Evolutionary conservation across 2,888 invertebrate species (phyloP).

Genomic region (Phragmatobia fuliginosa): DNA sequence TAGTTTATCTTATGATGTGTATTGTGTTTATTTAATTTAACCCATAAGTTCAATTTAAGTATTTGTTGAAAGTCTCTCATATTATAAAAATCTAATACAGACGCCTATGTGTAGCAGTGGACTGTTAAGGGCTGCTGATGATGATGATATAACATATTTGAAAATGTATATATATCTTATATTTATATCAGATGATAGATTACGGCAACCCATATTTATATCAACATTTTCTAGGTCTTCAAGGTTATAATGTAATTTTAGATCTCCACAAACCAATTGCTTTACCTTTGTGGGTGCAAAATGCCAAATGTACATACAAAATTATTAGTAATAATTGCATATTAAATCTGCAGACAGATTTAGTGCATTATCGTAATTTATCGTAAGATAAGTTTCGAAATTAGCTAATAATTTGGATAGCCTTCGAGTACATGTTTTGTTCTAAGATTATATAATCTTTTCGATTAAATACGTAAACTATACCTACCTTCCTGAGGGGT

Average conservation of each 20-base stretch:
- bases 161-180: too few relatives aligned
- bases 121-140: too few relatives aligned
- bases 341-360: conserved; percentile 44
- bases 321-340: conserved; percentile 48
- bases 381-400: conserved; percentile 42
- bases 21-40: too few relatives aligned
- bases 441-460: conserved; percentile 30
- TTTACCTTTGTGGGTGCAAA: neutral
- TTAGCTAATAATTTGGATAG: conserved; percentile 36
- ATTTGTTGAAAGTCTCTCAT: too few relatives aligned
- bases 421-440: conserved; percentile 36
- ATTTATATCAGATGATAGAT: too few relatives aligned
- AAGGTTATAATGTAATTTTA: neutral
- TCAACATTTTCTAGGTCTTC: neutral
- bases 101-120: too few relatives aligned
- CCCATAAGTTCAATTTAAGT: too few relatives aligned
- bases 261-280: neutral
- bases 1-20: too few relatives aligned
- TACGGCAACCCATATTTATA: too few relatives aligned
- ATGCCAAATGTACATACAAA: conserved; percentile 19
- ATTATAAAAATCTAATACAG: too few relatives aligned
- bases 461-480: conserved; percentile 22
- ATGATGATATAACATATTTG: too few relatives aligned
- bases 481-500: conserved; percentile 1
- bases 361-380: conserved; percentile 41